Base-by-base conservation (phyloP, 2,113 vertebrate species). In the Bothrops jararaca region DNA sequence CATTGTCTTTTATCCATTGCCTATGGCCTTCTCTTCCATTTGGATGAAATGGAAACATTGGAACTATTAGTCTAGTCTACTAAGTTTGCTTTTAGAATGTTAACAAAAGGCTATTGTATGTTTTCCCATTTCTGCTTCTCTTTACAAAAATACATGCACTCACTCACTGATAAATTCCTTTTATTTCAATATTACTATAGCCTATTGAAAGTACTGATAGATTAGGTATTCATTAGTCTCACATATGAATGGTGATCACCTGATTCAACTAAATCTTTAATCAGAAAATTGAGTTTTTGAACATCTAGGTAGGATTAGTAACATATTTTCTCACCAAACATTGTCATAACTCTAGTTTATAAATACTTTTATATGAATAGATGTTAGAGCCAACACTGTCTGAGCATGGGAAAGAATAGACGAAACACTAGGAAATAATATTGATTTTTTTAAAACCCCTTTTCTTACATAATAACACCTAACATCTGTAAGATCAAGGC, bases 401-500 rank as follows among this genome's bases (percentile, higher is more conserved):
- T 29, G 11, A 60, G 26, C 85, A 92, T 64, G 92, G 45, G 26
- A 85, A 95, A 95, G 45, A 94, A 12, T 15, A 85, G 96, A 96
- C 94, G 87, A 96, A 96, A 89, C 94, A 91, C 0, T 0, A 85
- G 86, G 80, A 94, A 85, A 97, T 92, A 96, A 97, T 97, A 98
- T 95, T 96, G 96, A 97, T 97, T 96, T 97, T 97, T 94, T 97
- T 95, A 92, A 94, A 93, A 94, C 89, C 50, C 58, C 94, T 97
- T 96, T 92, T 95, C 88, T 92, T 97, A 92, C 89, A 94, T 96
- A 95, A 96, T 97, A 96, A 96, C 96, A 86, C 64, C 92, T 90
- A 97, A 93, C 93, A 96, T 97, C 93, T 95, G 96, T 96, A 96
- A 97, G 94, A 97, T 97, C 94, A 96, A 97, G 94, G 92, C 90